Percentiles rank a stretch among this genome's conserved stretches.
Evolutionary conservation across 2,113 vertebrate species (phyloP).

Genomic region (Mohoua ochrocephala): DNA sequence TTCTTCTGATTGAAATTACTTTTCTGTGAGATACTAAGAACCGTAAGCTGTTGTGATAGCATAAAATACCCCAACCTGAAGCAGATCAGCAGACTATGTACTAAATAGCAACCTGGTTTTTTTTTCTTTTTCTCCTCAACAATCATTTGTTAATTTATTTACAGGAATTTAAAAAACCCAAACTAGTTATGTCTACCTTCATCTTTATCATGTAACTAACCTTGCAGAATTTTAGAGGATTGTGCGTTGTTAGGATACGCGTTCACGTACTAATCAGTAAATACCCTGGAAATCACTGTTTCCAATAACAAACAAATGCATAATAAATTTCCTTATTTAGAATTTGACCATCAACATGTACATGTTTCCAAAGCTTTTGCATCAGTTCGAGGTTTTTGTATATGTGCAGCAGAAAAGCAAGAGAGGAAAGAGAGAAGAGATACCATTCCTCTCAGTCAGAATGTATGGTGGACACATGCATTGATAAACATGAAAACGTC

Average conservation of each 20-base stretch:
- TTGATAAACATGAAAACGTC: background rate
- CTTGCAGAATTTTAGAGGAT: background rate
- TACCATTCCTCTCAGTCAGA: background rate
- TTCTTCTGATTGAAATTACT: background rate
- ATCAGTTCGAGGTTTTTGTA: background rate
- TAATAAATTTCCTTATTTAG: background rate
- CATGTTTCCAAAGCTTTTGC: background rate
- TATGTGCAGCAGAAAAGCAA: background rate
- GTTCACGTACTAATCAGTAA: background rate
- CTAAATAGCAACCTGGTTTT: background rate
- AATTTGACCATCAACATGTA: background rate
- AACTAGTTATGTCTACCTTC: background rate
- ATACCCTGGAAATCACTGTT: background rate
- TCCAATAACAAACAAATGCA: background rate
- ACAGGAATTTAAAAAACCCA: background rate
- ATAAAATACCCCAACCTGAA: background rate
- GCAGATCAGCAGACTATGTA: background rate
- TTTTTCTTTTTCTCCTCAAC: background rate
- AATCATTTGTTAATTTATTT: background rate
- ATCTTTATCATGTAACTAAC: background rate
- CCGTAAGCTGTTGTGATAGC: background rate
- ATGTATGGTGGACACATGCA: background rate
- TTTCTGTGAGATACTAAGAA: background rate
- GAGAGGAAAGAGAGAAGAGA: background rate
- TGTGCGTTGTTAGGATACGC: background rate